A percentile compares a stretch with the other conserved stretches of the same genome.
Conservation (phyloP, 2,113 vertebrate genomes). For the Prinia subflava region DNA sequence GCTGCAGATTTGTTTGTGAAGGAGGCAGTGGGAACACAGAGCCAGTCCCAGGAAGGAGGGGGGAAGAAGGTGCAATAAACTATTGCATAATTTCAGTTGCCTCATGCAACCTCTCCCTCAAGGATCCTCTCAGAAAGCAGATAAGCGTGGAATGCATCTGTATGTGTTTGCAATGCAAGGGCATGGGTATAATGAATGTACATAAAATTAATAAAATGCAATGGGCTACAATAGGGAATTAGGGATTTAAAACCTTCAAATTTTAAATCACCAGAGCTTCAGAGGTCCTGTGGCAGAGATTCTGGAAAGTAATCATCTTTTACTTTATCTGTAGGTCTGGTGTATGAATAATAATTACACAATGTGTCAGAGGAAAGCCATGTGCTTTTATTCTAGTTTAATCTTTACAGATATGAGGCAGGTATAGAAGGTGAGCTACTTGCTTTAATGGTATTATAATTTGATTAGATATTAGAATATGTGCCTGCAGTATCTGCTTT, state of each 20-base stretch:
- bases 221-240: neutral
- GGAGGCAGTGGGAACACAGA: neutral
- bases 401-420: constrained; percentile 2
- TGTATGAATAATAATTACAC: constrained; percentile 17
- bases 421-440: neutral
- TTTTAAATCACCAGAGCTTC: neutral
- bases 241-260: neutral
- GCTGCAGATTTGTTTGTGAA: neutral
- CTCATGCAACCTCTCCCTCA: neutral
- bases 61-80: neutral
- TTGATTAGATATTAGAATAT: constrained; percentile 14
- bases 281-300: neutral
- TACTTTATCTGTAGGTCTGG: neutral
- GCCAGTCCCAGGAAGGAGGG: neutral
- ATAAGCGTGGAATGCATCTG: neutral
- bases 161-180: neutral
- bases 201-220: neutral
- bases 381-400: constrained; percentile 11
- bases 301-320: neutral
- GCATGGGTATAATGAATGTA: neutral
- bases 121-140: neutral
- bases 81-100: neutral
- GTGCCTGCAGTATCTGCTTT: neutral
- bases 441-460: constrained; percentile 22
- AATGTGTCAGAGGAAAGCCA: neutral